Evolutionary conservation across 2,797 vertebrate genomes (phyloP).

Genomic region (Chlorospingus semifuscus): DNA sequence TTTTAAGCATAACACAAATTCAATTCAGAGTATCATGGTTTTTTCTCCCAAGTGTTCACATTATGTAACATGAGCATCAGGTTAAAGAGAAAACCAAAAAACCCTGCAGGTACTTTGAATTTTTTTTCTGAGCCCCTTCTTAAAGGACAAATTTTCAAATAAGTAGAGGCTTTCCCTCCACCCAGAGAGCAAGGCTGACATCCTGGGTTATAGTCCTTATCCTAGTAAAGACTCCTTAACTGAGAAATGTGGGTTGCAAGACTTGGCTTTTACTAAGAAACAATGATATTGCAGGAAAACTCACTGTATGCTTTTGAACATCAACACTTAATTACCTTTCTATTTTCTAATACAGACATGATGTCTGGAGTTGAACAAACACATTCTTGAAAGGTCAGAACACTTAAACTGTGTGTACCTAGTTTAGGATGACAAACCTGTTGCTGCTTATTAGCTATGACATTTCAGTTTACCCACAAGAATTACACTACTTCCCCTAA

Average conservation of each 20-base stretch:
- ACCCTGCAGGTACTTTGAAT: not conserved
- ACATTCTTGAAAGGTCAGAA: conserved; percentile 30
- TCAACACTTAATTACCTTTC: not conserved
- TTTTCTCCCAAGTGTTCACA: not conserved
- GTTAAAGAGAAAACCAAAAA: not conserved
- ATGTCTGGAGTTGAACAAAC: conserved; percentile 32
- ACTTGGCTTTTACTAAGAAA: not conserved
- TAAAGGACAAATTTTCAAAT: not conserved
- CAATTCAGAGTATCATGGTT: not conserved
- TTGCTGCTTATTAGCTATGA: not conserved
- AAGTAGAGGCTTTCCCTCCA: not conserved
- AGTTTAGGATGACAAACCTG: conserved; percentile 19
- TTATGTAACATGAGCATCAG: not conserved
- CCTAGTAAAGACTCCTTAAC: not conserved
- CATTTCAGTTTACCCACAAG: conserved; percentile 57
- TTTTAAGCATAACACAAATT: not conserved
- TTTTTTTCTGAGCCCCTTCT: not conserved
- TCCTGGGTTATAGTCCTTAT: not conserved
- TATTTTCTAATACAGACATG: conserved; percentile 6
- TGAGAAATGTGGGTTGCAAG: not conserved
- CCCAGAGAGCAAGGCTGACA: not conserved
- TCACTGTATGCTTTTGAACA: not conserved
- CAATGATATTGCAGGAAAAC: not conserved
- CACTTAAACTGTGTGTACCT: conserved; percentile 25
- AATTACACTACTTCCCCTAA: conserved; percentile 36